Conservation (phyloP, 2,113 vertebrate genomes). For the Malurus alboscapulatus region DNA sequence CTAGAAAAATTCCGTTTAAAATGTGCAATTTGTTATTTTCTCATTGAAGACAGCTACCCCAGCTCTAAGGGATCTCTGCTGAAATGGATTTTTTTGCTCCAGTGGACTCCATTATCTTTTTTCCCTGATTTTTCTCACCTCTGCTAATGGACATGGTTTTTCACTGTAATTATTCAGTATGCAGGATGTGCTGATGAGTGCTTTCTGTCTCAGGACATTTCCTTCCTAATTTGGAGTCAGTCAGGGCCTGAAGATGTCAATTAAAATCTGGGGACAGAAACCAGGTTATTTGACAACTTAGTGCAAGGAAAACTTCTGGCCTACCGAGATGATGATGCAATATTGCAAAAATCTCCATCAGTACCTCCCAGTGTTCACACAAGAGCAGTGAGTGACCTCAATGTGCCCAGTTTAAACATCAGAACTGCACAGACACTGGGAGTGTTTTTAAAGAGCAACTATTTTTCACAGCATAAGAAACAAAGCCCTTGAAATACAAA, state of each 20-base stretch:
- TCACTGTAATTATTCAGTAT: not conserved
- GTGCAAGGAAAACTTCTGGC: not conserved
- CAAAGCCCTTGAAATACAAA: not conserved
- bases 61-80: not conserved
- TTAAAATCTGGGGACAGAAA: not conserved
- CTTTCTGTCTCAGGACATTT: conserved; percentile 17
- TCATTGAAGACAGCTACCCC: not conserved
- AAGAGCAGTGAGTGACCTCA: not conserved
- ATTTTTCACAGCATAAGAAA: not conserved
- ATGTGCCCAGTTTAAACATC: not conserved
- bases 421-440: not conserved
- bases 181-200: not conserved
- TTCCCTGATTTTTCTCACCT: conserved; percentile 12
- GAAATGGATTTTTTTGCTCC: conserved; percentile 30
- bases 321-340: fast-evolving
- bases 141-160: not conserved
- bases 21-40: not conserved
- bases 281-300: not conserved
- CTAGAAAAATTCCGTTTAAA: not conserved
- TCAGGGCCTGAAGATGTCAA: not conserved
- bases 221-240: not conserved
- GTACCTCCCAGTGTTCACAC: not conserved
- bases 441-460: not conserved
- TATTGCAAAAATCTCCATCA: not conserved
- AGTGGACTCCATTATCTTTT: conserved; percentile 16